Evolutionary conservation across 2,888 invertebrate species (phyloP), one percentile per base, ranked within the genome.

Genomic region (Xylota segnis): DNA sequence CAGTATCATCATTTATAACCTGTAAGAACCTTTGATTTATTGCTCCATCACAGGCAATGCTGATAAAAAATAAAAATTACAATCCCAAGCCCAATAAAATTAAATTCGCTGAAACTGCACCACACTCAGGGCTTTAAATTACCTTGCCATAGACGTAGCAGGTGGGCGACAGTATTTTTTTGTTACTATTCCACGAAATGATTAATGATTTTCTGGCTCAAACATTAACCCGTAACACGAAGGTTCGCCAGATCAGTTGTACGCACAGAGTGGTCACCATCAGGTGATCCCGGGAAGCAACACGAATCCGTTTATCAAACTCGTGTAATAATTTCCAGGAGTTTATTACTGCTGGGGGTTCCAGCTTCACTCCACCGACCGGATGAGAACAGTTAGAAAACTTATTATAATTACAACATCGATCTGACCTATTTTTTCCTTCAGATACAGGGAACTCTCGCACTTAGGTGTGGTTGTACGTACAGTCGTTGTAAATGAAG

Each of bases 81-180:
- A 47, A 59, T 58, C 34, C 23, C 32, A 63, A 50, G 34, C 50
- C 23, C 32, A 71, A 65, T 18, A 29, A 56, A 61, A 76, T 10
- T 12, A 3, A 63, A 70, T 47, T 68, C 14, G 45, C 34, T 50
- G 12, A 58, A 59, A 29, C 32, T 45, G 23, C 14, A 68, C 50
- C 12, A 58, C 32, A 34, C 6, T 58, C n/a, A 59, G 12, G 45
- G 54, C 52, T 59, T 52, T 78, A 79, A 79, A 83, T 83, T 63
- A 74, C 45, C 40, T 52, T 61, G 61, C 66, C 77, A 56, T 27
- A 50, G 74, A 43, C 79, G 37, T 79, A 79, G 79, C 83, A 84
- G 83, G 79, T 84, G 83, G 83, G 83, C 79, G 68, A 70, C 54
- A 14, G 61, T 34, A 45, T 59, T 56, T 72, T 72, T 72, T 66